phyloP scores from a whole-genome alignment of 2,113 vertebrate genomes.

The Mugil cephalus region DNA sequence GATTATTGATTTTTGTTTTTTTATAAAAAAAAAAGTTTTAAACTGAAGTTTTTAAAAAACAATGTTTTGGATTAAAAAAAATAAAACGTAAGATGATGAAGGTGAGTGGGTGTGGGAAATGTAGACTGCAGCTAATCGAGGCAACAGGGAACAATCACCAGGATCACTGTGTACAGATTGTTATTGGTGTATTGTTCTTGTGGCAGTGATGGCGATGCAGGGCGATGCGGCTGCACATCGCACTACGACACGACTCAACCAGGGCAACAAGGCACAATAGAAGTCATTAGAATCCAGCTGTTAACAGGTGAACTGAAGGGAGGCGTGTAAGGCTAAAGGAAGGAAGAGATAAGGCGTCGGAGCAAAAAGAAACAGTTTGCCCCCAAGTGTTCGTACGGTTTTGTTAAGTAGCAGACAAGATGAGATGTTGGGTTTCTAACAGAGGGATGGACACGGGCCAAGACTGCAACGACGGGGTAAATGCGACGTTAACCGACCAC shows the following conservation, averaged over 20 bases:
- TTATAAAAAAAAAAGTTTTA: background rate
- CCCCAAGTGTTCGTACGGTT: background rate
- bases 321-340: constrained; percentile 52
- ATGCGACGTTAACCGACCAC: constrained; percentile 1
- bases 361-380: constrained; percentile 26
- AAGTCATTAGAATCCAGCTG: constrained; percentile 56
- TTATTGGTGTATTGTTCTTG: background rate
- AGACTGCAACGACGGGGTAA: background rate
- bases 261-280: constrained; percentile 73
- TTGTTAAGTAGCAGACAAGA: constrained; percentile 5
- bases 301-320: constrained; percentile 22
- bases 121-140: constrained; percentile 13
- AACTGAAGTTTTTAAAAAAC: constrained; percentile 11
- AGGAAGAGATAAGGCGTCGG: constrained; percentile 60
- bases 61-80: background rate
- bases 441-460: background rate
- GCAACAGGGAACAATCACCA: constrained; percentile 15
- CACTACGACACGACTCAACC: constrained; percentile 43
- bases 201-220: background rate
- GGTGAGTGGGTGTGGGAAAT: constrained; percentile 17
- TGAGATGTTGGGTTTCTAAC: background rate
- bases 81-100: background rate
- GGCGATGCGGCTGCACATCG: constrained; percentile 19
- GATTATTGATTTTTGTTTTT: background rate
- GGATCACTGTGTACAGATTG: background rate